phyloP scores from a whole-genome alignment of 2,888 invertebrate species.

The Arctia plantaginis region DNA sequence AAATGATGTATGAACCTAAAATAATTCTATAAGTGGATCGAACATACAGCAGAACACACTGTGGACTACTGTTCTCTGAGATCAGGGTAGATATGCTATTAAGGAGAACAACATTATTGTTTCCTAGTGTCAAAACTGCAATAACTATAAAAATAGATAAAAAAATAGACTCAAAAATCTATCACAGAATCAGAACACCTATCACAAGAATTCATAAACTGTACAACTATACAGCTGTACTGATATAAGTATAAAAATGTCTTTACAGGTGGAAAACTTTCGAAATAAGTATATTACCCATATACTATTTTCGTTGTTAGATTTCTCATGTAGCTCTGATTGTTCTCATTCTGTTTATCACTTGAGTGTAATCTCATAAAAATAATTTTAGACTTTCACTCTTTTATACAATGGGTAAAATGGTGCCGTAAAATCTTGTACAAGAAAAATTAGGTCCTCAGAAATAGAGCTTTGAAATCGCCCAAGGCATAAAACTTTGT shows the following conservation, averaged over 20 bases:
- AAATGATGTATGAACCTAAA: background rate
- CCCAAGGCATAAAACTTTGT: slow-evolving; percentile 48
- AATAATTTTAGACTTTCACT: background rate
- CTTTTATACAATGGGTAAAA: background rate
- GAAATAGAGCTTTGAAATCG: slow-evolving; percentile 27
- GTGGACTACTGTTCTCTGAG: background rate
- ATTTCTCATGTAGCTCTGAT: background rate
- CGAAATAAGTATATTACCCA: no score
- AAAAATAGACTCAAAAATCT: background rate
- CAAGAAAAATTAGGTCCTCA: background rate
- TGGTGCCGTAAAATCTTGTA: background rate
- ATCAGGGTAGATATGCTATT: background rate
- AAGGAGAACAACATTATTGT: background rate
- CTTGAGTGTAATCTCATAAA: background rate
- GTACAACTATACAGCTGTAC: no score
- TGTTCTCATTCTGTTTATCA: background rate
- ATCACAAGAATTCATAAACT: background rate
- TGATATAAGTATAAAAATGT: no score
- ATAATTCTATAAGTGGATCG: no score
- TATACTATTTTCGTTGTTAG: background rate
- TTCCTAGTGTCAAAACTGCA: background rate
- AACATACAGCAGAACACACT: background rate
- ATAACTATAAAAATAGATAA: no score
- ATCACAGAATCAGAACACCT: background rate
- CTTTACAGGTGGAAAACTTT: no score